Percentiles rank a stretch among this genome's conserved stretches.
Evolutionary conservation across 2,888 invertebrate genomes (phyloP).

Genomic region (Tenthredo distinguenda): DNA sequence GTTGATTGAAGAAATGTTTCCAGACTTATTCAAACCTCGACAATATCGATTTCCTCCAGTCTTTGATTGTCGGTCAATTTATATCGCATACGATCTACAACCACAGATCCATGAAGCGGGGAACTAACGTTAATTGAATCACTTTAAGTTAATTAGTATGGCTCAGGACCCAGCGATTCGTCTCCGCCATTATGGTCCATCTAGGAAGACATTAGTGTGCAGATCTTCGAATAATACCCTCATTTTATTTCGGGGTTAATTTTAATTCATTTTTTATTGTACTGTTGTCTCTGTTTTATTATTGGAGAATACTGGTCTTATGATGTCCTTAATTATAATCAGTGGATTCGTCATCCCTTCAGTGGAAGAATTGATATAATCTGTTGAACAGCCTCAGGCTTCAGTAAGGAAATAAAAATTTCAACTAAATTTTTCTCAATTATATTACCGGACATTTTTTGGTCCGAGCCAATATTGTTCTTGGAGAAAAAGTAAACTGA

Average conservation of each 20-base stretch:
- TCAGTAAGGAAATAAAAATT: neutral
- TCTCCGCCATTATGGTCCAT: constrained; percentile 43
- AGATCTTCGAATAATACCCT: constrained; percentile 30
- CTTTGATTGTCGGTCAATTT: neutral
- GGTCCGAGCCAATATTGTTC: neutral
- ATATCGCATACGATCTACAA: neutral
- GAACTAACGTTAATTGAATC: constrained; percentile 39
- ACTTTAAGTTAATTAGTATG: constrained; percentile 35
- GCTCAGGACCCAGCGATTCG: constrained; percentile 23
- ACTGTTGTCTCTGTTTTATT: constrained; percentile 7
- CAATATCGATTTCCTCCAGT: neutral
- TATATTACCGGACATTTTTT: neutral
- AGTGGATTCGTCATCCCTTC: neutral
- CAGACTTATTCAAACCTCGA: neutral
- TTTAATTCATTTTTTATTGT: neutral
- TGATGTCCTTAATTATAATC: neutral
- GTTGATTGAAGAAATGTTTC: neutral
- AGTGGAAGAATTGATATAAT: neutral
- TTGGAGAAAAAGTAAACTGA: constrained; percentile 17
- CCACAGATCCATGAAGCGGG: neutral
- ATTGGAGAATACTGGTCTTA: neutral
- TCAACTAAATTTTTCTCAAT: neutral
- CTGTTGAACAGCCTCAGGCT: neutral
- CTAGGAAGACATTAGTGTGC: constrained; percentile 11
- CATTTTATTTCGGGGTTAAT: neutral